phyloP scores from a whole-genome alignment of 2,797 vertebrate species.

The Paguma larvata region DNA sequence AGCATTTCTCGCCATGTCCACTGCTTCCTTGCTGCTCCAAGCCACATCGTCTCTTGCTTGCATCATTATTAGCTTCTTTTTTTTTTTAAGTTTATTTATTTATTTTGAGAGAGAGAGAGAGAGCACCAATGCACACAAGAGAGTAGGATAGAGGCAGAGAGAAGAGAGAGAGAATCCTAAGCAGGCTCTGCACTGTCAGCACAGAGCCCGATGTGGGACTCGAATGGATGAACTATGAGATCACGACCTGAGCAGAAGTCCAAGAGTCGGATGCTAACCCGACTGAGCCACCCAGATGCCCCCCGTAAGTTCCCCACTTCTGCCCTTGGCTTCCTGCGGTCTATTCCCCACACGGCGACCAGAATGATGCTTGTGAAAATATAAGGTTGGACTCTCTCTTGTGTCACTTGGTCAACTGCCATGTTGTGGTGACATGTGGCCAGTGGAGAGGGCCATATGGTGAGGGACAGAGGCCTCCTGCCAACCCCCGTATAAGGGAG shows the following conservation, averaged over 20 bases:
- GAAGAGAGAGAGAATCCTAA: too few relatives aligned
- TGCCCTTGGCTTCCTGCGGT: background rate
- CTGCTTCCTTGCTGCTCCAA: background rate
- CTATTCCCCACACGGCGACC: background rate
- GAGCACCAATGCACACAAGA: accelerated
- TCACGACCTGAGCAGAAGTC: too few relatives aligned
- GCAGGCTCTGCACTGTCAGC: too few relatives aligned
- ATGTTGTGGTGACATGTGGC: background rate
- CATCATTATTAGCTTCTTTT: background rate
- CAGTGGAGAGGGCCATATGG: background rate
- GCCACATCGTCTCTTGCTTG: background rate
- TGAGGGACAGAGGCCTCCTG: background rate
- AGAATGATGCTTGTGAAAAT: background rate
- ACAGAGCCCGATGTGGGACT: too few relatives aligned
- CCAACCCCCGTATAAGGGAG: background rate
- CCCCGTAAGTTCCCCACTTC: background rate
- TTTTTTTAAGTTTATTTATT: too few relatives aligned
- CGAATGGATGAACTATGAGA: too few relatives aligned
- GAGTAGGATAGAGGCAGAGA: too few relatives aligned
- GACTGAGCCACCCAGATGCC: too few relatives aligned
- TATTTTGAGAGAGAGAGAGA: too few relatives aligned
- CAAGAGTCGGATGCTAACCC: too few relatives aligned
- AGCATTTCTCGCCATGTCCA: background rate
- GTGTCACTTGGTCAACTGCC: background rate
- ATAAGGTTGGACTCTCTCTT: background rate